Evolutionary conservation across 1,140 invertebrate species (phyloP).

Genomic region (Ostrea edulis): DNA sequence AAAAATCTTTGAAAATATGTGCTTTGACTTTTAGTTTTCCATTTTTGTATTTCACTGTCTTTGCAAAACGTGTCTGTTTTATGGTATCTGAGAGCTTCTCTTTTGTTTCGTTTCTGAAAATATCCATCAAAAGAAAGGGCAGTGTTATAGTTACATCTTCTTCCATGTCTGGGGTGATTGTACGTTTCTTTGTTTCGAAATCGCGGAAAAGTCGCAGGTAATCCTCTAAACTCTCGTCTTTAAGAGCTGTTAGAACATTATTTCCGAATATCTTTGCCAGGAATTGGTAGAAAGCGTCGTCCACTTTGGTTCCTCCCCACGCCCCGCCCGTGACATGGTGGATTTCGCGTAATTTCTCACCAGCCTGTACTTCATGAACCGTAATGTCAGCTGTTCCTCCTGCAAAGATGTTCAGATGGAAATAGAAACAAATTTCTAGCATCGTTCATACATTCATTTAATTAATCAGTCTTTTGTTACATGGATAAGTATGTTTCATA

Average conservation of each 20-base stretch:
- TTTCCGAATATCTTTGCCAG: constrained; percentile 53
- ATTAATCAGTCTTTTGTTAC: too few species aligned
- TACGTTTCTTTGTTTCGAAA: constrained; percentile 59
- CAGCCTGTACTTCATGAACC: too few species aligned
- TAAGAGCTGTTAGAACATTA: constrained; percentile 39
- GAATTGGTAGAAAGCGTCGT: constrained; percentile 56
- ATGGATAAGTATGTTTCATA: too few species aligned
- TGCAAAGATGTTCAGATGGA: too few species aligned
- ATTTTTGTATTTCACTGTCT: not conserved
- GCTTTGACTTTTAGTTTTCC: constrained; percentile 51
- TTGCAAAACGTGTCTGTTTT: constrained; percentile 35
- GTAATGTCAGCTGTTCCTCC: constrained; percentile 64
- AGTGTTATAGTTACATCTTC: constrained; percentile 42
- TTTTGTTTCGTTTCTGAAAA: not conserved
- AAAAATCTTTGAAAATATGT: constrained; percentile 47
- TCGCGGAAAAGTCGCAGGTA: constrained; percentile 48
- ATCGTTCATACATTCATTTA: too few species aligned
- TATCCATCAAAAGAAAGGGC: constrained; percentile 40
- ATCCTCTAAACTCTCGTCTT: constrained; percentile 31
- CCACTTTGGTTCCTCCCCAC: constrained; percentile 64
- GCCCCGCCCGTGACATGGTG: constrained; percentile 59
- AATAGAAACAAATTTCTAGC: too few species aligned
- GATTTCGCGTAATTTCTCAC: too few species aligned
- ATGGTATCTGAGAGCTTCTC: constrained; percentile 35
- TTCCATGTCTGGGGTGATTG: constrained; percentile 40